Evolutionary conservation across 2,888 invertebrate genomes (phyloP).

Genomic region (Julus scandinavius): DNA sequence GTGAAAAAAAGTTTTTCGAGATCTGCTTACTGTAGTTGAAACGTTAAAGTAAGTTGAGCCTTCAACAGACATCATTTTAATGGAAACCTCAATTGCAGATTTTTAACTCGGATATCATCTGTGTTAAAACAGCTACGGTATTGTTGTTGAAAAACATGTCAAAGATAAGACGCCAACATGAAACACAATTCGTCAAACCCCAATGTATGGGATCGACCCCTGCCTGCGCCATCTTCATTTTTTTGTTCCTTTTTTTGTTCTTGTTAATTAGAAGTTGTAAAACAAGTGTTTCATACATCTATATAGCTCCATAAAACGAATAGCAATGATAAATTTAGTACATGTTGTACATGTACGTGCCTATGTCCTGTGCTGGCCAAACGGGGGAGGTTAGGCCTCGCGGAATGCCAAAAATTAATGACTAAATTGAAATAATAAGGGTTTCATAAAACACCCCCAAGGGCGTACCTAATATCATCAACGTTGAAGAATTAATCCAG

Average conservation of each 20-base stretch:
- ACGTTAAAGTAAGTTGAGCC: too few species aligned
- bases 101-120: too few species aligned
- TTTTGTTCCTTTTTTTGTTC: not conserved
- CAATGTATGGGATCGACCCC: not conserved
- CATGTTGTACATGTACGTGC: too few species aligned
- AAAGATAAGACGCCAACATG: not conserved
- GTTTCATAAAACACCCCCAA: not conserved
- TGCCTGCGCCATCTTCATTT: not conserved
- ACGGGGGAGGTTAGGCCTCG: not conserved
- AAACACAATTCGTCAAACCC: not conserved
- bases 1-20: too few species aligned
- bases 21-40: too few species aligned
- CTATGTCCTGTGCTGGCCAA: not conserved
- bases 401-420: slow-evolving; percentile 19
- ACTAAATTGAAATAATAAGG: slow-evolving; percentile 29
- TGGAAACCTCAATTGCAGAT: too few species aligned
- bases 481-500: not conserved
- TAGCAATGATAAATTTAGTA: not conserved
- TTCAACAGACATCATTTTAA: too few species aligned
- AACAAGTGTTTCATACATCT: not conserved
- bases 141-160: not conserved
- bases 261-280: not conserved
- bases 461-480: slow-evolving; percentile 26
- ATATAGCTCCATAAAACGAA: not conserved
- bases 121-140: not conserved